Evolutionary conservation across 2,113 vertebrate genomes (phyloP).

Genomic region (Sigmodon hispidus): DNA sequence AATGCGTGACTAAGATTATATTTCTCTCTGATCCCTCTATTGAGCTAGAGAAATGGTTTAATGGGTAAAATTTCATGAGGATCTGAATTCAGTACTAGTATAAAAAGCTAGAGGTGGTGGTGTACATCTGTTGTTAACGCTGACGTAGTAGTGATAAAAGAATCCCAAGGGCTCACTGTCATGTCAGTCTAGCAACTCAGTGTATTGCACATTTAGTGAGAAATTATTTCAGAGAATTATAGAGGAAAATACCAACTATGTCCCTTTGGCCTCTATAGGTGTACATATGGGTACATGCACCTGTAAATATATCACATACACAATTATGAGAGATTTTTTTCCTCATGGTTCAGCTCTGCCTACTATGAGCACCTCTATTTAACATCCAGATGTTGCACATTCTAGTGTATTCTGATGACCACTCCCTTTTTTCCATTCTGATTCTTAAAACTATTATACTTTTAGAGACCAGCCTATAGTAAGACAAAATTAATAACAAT

Average conservation of each 20-base stretch:
- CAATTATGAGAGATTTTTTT: background rate
- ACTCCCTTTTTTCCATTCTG: background rate
- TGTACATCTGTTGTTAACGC: background rate
- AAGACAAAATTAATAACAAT: background rate
- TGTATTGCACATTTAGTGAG: background rate
- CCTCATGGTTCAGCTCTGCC: background rate
- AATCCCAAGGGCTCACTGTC: background rate
- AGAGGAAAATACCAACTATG: background rate
- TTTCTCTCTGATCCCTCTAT: background rate
- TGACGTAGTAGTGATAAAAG: background rate
- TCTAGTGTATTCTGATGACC: background rate
- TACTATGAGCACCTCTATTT: background rate
- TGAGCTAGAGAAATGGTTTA: background rate
- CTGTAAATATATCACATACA: background rate
- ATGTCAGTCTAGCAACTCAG: background rate
- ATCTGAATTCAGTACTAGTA: background rate
- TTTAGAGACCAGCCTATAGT: slow-evolving; percentile 9
- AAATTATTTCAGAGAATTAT: background rate
- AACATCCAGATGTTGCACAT: background rate
- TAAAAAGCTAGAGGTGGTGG: background rate
- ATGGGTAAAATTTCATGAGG: background rate
- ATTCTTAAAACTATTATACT: background rate
- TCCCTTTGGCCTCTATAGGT: too few species aligned
- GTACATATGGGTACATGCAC: background rate
- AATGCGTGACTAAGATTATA: background rate